These are phyloP conservation scores for Frankliniella intonsa DNA, from an alignment of 2,888 invertebrate species.

Conservation along the genomic window DNA sequence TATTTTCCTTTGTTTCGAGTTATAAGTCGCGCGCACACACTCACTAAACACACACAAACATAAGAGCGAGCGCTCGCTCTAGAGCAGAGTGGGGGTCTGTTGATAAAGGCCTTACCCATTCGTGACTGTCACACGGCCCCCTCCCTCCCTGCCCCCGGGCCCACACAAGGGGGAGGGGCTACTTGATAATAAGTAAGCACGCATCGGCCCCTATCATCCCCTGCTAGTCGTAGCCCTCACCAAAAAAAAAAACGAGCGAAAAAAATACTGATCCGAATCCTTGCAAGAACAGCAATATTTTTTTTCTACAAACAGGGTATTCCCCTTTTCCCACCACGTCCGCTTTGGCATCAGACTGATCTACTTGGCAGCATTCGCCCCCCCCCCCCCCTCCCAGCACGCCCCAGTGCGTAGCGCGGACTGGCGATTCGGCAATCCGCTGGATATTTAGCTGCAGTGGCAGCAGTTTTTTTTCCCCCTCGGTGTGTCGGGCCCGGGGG, in stretches of 20 bases:
- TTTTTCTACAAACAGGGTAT: no score
- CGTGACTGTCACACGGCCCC: background rate
- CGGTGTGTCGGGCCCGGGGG: background rate
- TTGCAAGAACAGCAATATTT: no score
- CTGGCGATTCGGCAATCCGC: conserved; percentile 1
- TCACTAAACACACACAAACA: no score
- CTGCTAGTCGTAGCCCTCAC: no score
- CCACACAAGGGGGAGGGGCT: background rate
- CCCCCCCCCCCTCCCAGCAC: no score
- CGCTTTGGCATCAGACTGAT: background rate
- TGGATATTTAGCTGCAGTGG: conserved; percentile 11
- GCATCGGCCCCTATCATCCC: background rate
- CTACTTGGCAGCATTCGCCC: background rate
- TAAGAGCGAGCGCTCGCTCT: no score
- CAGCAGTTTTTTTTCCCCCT: background rate
- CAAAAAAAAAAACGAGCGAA: no score
- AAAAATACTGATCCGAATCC: no score
- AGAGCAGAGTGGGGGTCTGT: background rate
- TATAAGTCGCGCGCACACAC: no score
- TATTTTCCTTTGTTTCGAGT: no score
- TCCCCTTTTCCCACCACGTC: background rate
- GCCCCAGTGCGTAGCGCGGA: no score
- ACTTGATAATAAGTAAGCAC: conserved; percentile 15
- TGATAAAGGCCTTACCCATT: conserved; percentile 11
- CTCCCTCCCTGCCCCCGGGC: no score